Percentiles rank a stretch among this genome's conserved stretches.
phyloP scores from a whole-genome alignment of 2,888 invertebrate species.

The Drosophila mercatorum region DNA sequence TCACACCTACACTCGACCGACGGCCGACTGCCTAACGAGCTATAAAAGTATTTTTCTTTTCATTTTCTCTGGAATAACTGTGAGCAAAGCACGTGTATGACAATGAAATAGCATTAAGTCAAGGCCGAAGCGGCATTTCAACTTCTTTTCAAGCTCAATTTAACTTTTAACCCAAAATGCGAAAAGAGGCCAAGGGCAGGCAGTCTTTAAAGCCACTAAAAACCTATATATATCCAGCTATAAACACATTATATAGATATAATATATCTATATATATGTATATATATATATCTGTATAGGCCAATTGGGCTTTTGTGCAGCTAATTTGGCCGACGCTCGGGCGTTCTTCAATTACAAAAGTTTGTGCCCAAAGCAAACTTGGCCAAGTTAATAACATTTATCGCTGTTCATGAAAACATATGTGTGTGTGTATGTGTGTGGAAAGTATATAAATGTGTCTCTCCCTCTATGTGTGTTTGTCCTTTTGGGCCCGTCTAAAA shows the following conservation, averaged over 20 bases:
- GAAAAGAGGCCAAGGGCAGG: neutral
- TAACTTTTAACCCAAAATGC: slow-evolving; percentile 1
- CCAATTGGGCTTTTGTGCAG: slow-evolving; percentile 57
- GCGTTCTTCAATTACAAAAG: slow-evolving; percentile 74
- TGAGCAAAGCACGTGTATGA: neutral
- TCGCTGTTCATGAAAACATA: slow-evolving; percentile 66
- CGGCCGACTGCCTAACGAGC: neutral
- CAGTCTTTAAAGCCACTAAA: neutral
- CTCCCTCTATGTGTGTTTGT: slow-evolving; percentile 11
- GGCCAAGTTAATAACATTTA: slow-evolving; percentile 74
- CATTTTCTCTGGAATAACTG: neutral
- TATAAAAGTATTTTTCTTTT: slow-evolving; percentile 4
- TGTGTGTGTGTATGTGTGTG: neutral
- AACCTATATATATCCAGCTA: neutral
- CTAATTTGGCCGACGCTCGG: slow-evolving; percentile 49
- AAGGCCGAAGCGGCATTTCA: neutral
- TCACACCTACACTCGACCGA: neutral
- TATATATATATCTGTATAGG: slow-evolving; percentile 9
- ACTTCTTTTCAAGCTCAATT: slow-evolving; percentile 18
- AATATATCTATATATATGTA: neutral
- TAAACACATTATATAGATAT: neutral
- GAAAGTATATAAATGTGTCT: neutral
- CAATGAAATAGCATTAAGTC: slow-evolving; percentile 20
- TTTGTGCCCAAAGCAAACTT: slow-evolving; percentile 56
- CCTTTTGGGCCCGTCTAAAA: slow-evolving; percentile 50